Conservation (phyloP, 1,140 invertebrate genomes). For the Neelides sp. region DNA sequence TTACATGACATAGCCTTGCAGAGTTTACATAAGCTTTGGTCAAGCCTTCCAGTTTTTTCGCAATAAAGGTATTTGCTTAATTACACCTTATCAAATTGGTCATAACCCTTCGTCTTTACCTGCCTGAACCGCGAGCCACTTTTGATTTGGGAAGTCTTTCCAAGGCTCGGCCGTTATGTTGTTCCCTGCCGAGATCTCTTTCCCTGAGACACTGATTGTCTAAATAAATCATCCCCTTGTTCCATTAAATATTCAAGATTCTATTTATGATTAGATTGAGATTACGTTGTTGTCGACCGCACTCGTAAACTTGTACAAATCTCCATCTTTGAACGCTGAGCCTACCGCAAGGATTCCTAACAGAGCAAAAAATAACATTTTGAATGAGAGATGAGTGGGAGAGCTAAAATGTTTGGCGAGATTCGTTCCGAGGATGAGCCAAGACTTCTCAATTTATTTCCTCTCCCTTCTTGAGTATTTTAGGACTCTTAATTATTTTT, state of each 20-base stretch:
- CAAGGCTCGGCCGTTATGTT: conserved; percentile 18
- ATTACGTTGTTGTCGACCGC: conserved; percentile 10
- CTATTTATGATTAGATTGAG: too few relatives aligned
- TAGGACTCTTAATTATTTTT: too few relatives aligned
- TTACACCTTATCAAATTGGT: too few relatives aligned
- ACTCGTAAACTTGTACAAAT: conserved; percentile 10
- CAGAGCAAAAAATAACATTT: not conserved
- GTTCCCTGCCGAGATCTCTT: conserved; percentile 5
- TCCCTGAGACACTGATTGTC: conserved; percentile 11
- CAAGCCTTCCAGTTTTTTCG: too few relatives aligned
- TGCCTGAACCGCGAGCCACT: conserved; percentile 25
- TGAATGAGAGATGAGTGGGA: too few relatives aligned
- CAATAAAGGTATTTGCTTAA: too few relatives aligned
- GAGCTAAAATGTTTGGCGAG: too few relatives aligned
- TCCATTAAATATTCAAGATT: too few relatives aligned
- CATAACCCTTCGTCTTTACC: too few relatives aligned
- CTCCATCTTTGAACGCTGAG: conserved; percentile 7
- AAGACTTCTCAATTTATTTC: too few relatives aligned
- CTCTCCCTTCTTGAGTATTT: too few relatives aligned
- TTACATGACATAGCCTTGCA: not conserved
- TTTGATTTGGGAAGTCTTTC: conserved; percentile 17
- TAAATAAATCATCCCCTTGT: conserved; percentile 7
- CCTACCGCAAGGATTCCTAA: conserved; percentile 2
- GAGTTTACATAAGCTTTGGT: not conserved
- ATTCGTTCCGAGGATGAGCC: too few relatives aligned